Evolutionary conservation across 2,113 vertebrate species (phyloP), one percentile per base, ranked within the genome.

Genomic region (Platanista minor): DNA sequence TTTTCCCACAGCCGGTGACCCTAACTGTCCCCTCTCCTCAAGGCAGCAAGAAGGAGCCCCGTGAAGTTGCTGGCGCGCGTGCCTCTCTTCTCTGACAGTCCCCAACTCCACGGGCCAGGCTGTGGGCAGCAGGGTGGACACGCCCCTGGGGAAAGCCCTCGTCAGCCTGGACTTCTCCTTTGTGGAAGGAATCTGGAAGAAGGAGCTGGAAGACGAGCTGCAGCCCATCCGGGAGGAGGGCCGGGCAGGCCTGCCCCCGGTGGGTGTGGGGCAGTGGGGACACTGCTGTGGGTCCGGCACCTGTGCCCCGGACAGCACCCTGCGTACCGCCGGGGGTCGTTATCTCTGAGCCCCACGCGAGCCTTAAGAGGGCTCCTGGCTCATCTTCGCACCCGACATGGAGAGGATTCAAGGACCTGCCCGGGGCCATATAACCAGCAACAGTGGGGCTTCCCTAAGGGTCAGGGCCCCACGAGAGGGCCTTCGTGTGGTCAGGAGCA

Each of bases 51-150:
- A 99, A 98, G 97, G 95, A 98, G 82, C 97, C 97, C 98, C 8
- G 94, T 98, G n/a, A 95, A 97, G 84, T 90, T 99, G 52, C 98
- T 99, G 23, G 98, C 95, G 71, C 83, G 97, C 0, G 78, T 98
- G 8, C 69, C 99, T 13, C 67, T 98, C 92, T 99, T 99, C 94
- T 99, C 99, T 1, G 98, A 98, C 29, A 1, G 49, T 99, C 90
- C 99, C 99, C 93, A 99, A 97, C 88, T 99, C 98, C 0, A 96
- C 91, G 14, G 99, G 98, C 98, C 98, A 98, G 90, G 97, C 61
- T 5, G 98, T 98, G 52, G 99, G 99, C 78, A 99, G 99, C 96
- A 98, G 98, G 71, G 74, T 99, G 93, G 98, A 98, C 93, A 99
- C 98, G 0, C 97, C 99, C 0, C 97, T 99, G 93, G 99, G 99